A percentile compares a stretch with the other conserved stretches of the same genome.
Conservation (phyloP, 1,140 invertebrate species). For the Atta colombica region DNA sequence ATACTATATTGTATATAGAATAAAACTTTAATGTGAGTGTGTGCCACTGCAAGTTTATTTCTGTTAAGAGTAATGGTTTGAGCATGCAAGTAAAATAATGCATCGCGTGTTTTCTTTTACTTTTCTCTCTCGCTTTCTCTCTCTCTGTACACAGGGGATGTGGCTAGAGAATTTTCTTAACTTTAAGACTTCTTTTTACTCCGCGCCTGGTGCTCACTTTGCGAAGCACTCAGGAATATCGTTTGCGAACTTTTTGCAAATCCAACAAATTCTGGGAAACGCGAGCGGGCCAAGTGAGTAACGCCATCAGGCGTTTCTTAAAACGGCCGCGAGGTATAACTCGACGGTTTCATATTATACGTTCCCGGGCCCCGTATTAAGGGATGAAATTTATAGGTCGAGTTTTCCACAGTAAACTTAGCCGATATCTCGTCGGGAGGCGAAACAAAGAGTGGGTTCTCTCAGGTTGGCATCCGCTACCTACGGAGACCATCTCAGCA, state of each 20-base stretch:
- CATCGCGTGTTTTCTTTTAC: constrained; percentile 4
- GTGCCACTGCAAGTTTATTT: background rate
- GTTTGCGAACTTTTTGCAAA: constrained; percentile 61
- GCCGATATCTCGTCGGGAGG: constrained; percentile 63
- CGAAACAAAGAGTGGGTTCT: constrained; percentile 65
- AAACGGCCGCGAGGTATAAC: constrained; percentile 55
- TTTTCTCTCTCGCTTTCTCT: background rate
- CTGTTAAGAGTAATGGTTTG: background rate
- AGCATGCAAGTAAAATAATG: constrained; percentile 29
- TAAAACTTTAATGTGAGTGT: background rate
- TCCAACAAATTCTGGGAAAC: constrained; percentile 59
- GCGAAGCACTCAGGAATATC: constrained; percentile 57
- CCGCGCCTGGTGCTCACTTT: constrained; percentile 28
- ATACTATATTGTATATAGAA: background rate
- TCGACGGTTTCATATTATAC: constrained; percentile 68
- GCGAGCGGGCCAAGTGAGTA: constrained; percentile 40
- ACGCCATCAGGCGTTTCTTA: constrained; percentile 50
- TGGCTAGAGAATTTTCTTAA: constrained; percentile 48
- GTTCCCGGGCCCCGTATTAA: constrained; percentile 62
- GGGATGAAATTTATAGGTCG: constrained; percentile 73
- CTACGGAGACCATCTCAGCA: background rate
- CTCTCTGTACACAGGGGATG: background rate
- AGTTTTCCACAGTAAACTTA: constrained; percentile 70
- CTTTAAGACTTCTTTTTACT: constrained; percentile 50
- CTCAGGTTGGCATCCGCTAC: background rate